A percentile compares a stretch with the other conserved stretches of the same genome.
Conservation (phyloP, 2,888 invertebrate genomes). For the Cryptocheilus praepositus region DNA sequence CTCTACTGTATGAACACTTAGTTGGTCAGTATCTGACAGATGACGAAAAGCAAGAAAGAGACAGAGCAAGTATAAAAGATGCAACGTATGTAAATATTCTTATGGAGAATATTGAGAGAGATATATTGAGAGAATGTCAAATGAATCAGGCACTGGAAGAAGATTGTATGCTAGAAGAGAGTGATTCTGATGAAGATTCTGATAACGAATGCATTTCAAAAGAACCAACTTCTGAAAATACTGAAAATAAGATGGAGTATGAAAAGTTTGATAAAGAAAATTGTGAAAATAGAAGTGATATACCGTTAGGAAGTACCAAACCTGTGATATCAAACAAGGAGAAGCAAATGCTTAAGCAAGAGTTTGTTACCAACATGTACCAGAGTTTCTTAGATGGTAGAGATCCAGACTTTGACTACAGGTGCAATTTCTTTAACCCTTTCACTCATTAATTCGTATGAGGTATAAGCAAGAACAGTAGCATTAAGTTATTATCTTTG, state of each 20-base stretch:
- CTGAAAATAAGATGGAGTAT: conserved; percentile 49
- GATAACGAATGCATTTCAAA: conserved; percentile 49
- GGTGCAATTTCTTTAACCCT: conserved; percentile 64
- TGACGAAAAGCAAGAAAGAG: conserved; percentile 83
- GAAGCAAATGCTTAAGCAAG: conserved; percentile 82
- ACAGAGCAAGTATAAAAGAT: conserved; percentile 78
- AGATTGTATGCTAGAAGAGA: conserved; percentile 75
- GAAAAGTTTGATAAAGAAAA: conserved; percentile 1
- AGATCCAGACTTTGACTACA: conserved; percentile 90
- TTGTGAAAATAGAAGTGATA: conserved; percentile 43
- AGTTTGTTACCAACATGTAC: conserved; percentile 91
- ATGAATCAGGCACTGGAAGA: conserved; percentile 81
- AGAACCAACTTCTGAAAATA: neutral
- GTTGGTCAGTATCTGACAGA: conserved; percentile 90
- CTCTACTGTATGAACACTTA: conserved; percentile 91
- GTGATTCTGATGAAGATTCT: conserved; percentile 65
- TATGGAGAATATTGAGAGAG: conserved; percentile 87
- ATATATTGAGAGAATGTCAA: conserved; percentile 80
- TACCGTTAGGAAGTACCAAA: conserved; percentile 38
- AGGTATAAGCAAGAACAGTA: conserved; percentile 10
- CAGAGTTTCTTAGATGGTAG: conserved; percentile 88
- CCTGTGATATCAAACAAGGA: conserved; percentile 71
- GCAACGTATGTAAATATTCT: conserved; percentile 85
- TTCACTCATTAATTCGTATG: neutral
- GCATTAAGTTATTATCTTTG: conserved; percentile 1